Conservation (phyloP, 2,113 vertebrate genomes). For the Rhagologus leucostigma region DNA sequence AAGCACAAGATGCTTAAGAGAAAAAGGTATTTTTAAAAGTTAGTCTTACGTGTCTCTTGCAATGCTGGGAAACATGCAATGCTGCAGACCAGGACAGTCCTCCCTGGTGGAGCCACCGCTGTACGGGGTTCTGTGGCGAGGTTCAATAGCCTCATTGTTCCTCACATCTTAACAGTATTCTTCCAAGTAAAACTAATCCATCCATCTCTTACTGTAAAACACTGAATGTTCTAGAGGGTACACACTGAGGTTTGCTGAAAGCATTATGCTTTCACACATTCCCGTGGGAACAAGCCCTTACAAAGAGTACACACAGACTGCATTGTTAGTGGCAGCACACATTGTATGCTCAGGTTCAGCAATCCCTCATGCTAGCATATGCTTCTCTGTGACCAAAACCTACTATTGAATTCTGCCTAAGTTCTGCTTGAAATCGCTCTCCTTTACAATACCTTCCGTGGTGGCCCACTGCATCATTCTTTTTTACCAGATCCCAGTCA, state of each 20-base stretch:
- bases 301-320: neutral
- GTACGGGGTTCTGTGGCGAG: neutral
- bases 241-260: neutral
- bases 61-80: neutral
- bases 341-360: neutral
- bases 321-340: neutral
- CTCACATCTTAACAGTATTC: neutral
- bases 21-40: neutral
- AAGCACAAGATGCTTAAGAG: neutral
- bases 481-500: neutral
- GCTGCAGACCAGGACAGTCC: neutral
- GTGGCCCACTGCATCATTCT: neutral
- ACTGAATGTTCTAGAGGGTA: neutral
- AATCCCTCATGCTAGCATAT: neutral
- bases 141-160: neutral
- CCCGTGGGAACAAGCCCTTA: neutral
- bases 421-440: neutral
- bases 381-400: neutral
- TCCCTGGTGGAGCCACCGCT: neutral
- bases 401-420: neutral
- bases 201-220: neutral
- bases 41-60: neutral
- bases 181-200: neutral
- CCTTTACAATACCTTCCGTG: neutral
- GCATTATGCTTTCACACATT: neutral